A percentile compares a stretch with the other conserved stretches of the same genome.
phyloP scores from a whole-genome alignment of 2,113 vertebrate genomes.

The Ciconia boyciana region DNA sequence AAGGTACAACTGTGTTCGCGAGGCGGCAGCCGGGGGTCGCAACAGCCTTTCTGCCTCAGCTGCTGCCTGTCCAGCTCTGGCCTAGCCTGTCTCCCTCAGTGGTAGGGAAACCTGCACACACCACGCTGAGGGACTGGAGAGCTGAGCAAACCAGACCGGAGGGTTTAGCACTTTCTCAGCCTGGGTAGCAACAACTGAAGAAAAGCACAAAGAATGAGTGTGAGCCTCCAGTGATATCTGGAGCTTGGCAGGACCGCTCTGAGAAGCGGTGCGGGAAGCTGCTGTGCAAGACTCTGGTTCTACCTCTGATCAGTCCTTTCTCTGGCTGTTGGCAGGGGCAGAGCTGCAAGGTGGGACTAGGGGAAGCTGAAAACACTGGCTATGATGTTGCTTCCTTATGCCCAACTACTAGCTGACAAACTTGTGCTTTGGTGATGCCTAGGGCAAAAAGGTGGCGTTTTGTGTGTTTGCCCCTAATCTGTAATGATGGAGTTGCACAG shows the following conservation, averaged over 20 bases:
- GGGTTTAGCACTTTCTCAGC: background rate
- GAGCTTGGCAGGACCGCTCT: background rate
- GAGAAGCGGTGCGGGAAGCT: background rate
- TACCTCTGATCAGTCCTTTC: background rate
- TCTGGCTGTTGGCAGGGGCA: background rate
- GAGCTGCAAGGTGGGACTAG: background rate
- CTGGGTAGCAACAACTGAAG: background rate
- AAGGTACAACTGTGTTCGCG: background rate
- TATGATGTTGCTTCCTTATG: background rate
- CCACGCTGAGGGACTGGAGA: background rate
- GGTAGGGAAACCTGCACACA: fast-evolving
- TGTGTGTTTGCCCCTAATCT: background rate
- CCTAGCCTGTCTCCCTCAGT: fast-evolving
- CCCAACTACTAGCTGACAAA: background rate
- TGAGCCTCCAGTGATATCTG: background rate
- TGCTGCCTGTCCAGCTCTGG: background rate
- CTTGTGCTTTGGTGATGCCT: background rate
- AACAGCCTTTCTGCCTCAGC: fast-evolving
- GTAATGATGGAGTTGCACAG: background rate
- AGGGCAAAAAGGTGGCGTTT: background rate
- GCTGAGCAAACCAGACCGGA: background rate
- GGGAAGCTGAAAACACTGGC: background rate
- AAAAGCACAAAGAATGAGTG: background rate
- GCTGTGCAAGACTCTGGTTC: background rate
- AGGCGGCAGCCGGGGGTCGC: fast-evolving